Evolutionary conservation across 2,888 invertebrate genomes (phyloP), one percentile per base, ranked within the genome.

Genomic region (Tyria jacobaeae): DNA sequence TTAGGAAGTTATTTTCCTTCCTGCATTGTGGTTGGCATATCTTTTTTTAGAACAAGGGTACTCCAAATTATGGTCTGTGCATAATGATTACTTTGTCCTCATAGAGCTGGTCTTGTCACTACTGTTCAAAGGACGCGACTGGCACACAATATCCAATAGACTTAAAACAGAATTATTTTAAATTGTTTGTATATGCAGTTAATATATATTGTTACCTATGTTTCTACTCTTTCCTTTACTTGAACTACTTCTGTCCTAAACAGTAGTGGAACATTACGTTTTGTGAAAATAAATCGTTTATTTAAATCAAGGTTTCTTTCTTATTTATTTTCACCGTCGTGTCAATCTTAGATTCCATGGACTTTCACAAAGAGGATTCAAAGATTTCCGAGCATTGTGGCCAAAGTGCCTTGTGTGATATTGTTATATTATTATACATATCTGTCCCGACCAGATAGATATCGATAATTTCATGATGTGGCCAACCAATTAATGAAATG

Each of bases 221-320:
- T 24, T 47, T 69, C 52, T 49, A 55, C 53, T 14, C 51, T 66
- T 39, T 57, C 35, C 59, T 51, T 64, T 39, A 14, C 7, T 52
- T 65, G 66, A 51, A 60, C 62, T 35, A 53, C 59, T 63, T 57
- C 53, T 59, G 56, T 53, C 69, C 75, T 67, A 72, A 81, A 82
- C 75, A 75, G 77, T 83, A 86, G 82, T 83, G 81, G 82, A 81
- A 83, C 84, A 75, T 75, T 76, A 82, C 79, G 81, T 82, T 79
- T 79, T 79, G 81, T 76, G 76, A 64, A 71, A 80, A 89, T 89
- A 89, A 90, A 91, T 83, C 79, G 86, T 86, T 89, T 90, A 85
- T 88, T 89, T 87, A 86, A 87, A 88, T 84, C 69, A 65, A 68
- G 56, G 35, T 50, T 39, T 64, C 53, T 75, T 72, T 82, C 82